phyloP scores from a whole-genome alignment of 2,888 invertebrate species.

The Exocentrus adspersus region DNA sequence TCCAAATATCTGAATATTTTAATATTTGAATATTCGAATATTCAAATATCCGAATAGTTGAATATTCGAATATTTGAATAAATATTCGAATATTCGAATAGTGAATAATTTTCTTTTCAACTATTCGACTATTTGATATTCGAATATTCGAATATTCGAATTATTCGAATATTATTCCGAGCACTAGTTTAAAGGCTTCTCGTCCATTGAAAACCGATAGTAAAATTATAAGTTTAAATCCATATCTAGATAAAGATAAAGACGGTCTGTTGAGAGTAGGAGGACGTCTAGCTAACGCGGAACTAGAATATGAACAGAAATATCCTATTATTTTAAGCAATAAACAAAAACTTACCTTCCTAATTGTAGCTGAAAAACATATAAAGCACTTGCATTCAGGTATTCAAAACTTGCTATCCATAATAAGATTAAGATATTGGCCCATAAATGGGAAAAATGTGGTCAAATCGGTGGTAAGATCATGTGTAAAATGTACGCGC shows the following conservation, averaged over 20 bases:
- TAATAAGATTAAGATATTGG: constrained; percentile 17
- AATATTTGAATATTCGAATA: no score
- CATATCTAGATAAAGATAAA: background rate
- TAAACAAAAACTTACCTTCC: constrained; percentile 17
- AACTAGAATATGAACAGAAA: constrained; percentile 11
- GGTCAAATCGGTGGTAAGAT: background rate
- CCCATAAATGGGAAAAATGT: constrained; percentile 15
- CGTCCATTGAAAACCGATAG: background rate
- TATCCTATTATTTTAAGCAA: constrained; percentile 14
- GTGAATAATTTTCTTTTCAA: no score
- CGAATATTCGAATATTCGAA: no score
- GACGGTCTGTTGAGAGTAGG: constrained; percentile 14
- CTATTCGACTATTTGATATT: no score
- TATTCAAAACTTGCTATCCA: constrained; percentile 14
- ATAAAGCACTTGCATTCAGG: constrained; percentile 16
- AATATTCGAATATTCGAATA: no score
- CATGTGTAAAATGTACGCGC: constrained; percentile 34
- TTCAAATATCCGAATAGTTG: no score
- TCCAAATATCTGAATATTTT: no score
- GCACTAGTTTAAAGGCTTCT: background rate
- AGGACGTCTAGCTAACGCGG: constrained; percentile 14
- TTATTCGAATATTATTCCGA: background rate
- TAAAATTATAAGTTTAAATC: background rate
- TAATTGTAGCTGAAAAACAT: constrained; percentile 17
- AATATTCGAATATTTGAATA: no score